Conservation (phyloP, 2,797 vertebrate species). For the Lepidocolaptes lacrymiger region DNA sequence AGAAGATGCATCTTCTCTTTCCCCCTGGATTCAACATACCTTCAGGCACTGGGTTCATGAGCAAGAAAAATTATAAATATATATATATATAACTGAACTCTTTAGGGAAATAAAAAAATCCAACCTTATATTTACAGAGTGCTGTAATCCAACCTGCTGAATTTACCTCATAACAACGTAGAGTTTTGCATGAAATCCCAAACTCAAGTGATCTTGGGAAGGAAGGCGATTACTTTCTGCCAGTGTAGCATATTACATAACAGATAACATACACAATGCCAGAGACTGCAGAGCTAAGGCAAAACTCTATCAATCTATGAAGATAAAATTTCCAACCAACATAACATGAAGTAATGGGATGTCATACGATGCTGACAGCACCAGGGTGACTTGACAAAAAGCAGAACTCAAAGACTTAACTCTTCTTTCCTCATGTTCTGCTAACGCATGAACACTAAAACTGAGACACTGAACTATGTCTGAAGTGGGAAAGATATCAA, state of each 20-base stretch:
- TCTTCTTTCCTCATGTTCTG: background rate
- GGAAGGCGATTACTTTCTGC: background rate
- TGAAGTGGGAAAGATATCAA: background rate
- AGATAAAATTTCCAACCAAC: constrained; percentile 7
- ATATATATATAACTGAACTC: background rate
- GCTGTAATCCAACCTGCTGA: background rate
- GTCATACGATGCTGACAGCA: background rate
- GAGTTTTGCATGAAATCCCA: background rate
- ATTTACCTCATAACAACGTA: background rate
- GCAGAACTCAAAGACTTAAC: background rate
- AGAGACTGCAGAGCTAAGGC: background rate
- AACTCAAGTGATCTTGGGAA: background rate
- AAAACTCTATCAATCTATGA: background rate
- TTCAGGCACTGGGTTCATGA: background rate
- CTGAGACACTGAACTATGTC: background rate
- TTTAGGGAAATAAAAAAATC: background rate
- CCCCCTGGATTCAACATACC: background rate
- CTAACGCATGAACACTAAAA: background rate
- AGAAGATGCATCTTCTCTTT: background rate
- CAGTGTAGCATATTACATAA: background rate
- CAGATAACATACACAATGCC: accelerated
- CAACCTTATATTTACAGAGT: background rate
- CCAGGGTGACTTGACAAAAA: background rate
- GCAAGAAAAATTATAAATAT: background rate
- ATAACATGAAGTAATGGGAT: background rate